Evolutionary conservation across 2,113 vertebrate species (phyloP), one percentile per base, ranked within the genome.

Genomic region (Sceloporus undulatus): DNA sequence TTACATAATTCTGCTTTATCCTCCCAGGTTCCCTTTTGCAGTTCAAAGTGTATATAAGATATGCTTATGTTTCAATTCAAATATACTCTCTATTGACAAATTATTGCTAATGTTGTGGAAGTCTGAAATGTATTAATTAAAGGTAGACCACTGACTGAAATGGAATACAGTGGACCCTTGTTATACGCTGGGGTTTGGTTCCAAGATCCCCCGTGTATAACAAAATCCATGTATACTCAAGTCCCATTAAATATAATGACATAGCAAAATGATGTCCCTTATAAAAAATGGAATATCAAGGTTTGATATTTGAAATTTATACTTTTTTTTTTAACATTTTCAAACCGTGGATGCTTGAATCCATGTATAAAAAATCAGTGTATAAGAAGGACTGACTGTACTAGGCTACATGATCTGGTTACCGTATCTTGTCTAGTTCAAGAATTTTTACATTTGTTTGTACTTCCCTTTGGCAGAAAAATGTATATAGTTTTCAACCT

Each of bases 21-120:
- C 79, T 3, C 10, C 82, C 73, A 40, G 0, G 91, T 93, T 85
- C 79, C 38, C 8, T 74, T n/a, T 87, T n/a, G 2, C 25, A 0
- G 13, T 90, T 86, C 90, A 70, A 87, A 85, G 82, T 85, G 86
- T 68, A 29, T 62, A 29, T 91, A 38, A 27, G 56, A 85, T 62
- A 85, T 9, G 34, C n/a, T 65, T 38, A 40, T 34, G 4, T 13
- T 13, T 80, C 27, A 48, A 34, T 34, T 38, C 66, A 48, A 68
- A 65, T 52, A 75, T 71, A 89, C 79, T 82, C 14, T 83, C 38
- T 48, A 29, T 66, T 79, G 19, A 66, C 34, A 66, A 66, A 21
- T 16, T 70, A n/a, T 83, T 48, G 8, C 27, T 52, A 52, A 38
- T 18, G 9, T 11, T 71, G 27, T 82, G 62, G 40, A 68, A 68